phyloP scores from a whole-genome alignment of 2,113 vertebrate species.

The Scytalopus superciliaris region DNA sequence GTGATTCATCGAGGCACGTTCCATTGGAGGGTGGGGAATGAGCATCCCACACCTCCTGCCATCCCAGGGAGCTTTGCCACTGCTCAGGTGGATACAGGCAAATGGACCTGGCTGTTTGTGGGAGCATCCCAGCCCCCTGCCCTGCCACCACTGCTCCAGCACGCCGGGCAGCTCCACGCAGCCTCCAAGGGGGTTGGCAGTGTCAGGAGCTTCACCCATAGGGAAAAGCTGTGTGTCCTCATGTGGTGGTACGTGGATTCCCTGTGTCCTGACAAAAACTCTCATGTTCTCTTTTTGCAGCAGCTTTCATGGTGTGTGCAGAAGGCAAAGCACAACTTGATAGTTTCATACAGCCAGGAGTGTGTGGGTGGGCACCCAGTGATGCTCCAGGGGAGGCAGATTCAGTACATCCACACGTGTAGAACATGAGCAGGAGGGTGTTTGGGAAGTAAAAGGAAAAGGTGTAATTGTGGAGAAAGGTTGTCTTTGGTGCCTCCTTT shows the following conservation, averaged over 20 bases:
- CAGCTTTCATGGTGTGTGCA: accelerated
- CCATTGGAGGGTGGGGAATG: accelerated
- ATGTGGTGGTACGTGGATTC: not conserved
- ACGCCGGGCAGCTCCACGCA: accelerated
- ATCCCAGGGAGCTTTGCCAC: not conserved
- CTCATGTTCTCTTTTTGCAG: not conserved
- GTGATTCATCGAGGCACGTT: accelerated
- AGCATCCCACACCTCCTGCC: not conserved
- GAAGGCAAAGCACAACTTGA: not conserved
- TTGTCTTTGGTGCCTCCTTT: not conserved
- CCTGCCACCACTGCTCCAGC: not conserved
- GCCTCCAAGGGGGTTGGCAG: accelerated
- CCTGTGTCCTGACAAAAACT: not conserved
- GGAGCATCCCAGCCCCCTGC: not conserved
- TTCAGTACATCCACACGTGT: accelerated
- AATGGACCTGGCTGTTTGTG: not conserved
- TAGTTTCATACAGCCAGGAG: not conserved
- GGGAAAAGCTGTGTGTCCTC: accelerated
- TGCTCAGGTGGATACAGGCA: not conserved
- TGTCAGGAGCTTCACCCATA: accelerated
- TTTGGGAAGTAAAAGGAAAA: not conserved
- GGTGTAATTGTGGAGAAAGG: not conserved
- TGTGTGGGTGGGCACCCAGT: not conserved
- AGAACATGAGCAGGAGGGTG: not conserved
- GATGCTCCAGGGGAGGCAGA: not conserved